These are phyloP conservation scores for Ceramica pisi DNA, from an alignment of 2,888 invertebrate species.

Conservation along the genomic window DNA sequence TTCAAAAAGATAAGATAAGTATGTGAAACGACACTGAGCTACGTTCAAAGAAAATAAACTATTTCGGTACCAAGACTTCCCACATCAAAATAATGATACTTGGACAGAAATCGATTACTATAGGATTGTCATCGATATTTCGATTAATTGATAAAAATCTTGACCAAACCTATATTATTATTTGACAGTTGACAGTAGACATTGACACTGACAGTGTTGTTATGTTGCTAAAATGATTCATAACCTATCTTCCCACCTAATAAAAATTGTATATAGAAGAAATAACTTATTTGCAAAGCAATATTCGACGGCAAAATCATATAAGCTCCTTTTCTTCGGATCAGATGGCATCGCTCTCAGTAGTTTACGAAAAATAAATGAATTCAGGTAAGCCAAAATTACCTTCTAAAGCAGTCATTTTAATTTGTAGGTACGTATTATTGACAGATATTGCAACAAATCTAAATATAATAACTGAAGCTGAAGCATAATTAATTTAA, in stretches of 20 bases:
- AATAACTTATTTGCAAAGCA: constrained; percentile 71
- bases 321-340: constrained; percentile 94
- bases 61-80: too few relatives aligned
- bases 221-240: constrained; percentile 61
- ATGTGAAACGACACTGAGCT: too few relatives aligned
- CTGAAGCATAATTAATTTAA: not conserved
- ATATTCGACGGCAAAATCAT: constrained; percentile 70
- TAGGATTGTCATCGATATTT: too few relatives aligned
- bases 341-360: constrained; percentile 95
- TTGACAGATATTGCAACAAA: not conserved
- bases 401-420: not conserved
- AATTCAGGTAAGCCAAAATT: constrained; percentile 89
- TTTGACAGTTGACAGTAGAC: not conserved
- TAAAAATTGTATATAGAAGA: constrained; percentile 63
- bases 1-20: too few relatives aligned
- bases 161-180: too few relatives aligned
- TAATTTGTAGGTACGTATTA: not conserved
- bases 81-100: too few relatives aligned
- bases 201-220: not conserved
- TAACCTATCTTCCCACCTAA: constrained; percentile 77
- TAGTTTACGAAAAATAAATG: constrained; percentile 93
- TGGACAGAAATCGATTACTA: too few relatives aligned
- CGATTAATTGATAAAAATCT: not conserved
- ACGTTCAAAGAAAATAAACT: too few relatives aligned
- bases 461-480: not conserved